phyloP scores from a whole-genome alignment of 2,888 invertebrate species.

The Caenorhabditis sp. region DNA sequence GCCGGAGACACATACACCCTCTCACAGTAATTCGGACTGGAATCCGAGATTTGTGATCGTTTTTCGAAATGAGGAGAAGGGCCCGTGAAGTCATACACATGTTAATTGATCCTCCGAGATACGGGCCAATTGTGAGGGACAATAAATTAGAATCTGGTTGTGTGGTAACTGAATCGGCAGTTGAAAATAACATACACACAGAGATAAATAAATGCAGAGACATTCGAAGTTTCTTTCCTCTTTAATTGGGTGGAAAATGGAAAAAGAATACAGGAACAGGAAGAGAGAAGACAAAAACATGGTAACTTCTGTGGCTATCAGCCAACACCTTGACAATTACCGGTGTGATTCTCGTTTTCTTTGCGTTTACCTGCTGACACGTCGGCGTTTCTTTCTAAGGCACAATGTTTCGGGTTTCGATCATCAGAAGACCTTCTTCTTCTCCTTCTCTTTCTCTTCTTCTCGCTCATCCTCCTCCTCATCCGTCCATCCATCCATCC shows the following conservation, averaged over 20 bases:
- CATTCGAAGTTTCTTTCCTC: conserved; percentile 1
- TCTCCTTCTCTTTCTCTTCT: neutral
- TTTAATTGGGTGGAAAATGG: neutral
- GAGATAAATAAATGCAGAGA: too few species aligned
- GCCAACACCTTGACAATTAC: conserved; percentile 8
- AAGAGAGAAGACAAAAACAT: neutral
- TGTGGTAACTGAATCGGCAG: conserved; percentile 8
- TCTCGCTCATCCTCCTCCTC: conserved; percentile 22
- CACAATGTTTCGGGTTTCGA: conserved; percentile 13
- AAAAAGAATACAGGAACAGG: neutral
- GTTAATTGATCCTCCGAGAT: conserved; percentile 23
- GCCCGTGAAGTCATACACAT: conserved; percentile 5
- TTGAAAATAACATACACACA: neutral
- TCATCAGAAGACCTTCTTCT: conserved; percentile 33
- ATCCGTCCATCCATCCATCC: conserved; percentile 3
- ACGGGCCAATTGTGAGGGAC: conserved; percentile 9
- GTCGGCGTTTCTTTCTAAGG: conserved; percentile 16
- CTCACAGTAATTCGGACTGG: conserved; percentile 28
- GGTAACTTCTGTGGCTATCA: neutral
- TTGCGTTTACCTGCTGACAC: conserved; percentile 25
- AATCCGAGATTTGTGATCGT: conserved; percentile 22
- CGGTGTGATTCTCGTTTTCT: neutral
- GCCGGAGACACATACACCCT: conserved; percentile 9
- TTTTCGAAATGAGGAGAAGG: neutral
- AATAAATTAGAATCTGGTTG: conserved; percentile 12